Evolutionary conservation across 2,113 vertebrate species (phyloP).

Genomic region (Cygnus buccinator): DNA sequence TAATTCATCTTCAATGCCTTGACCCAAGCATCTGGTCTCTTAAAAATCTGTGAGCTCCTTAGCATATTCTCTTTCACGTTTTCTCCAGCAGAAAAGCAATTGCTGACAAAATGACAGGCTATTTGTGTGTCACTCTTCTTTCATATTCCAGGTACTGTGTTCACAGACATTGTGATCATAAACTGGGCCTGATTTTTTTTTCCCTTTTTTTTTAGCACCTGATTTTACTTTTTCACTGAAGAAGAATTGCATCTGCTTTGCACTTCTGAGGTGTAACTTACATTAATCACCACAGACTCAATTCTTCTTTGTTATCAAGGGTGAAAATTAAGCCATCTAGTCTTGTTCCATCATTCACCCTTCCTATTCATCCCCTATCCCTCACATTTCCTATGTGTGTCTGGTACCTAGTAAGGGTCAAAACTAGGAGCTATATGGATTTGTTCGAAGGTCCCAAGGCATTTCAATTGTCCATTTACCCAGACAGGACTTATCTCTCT

Average conservation of each 20-base stretch:
- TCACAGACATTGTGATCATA: neutral
- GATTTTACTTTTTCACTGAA: neutral
- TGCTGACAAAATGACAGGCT: neutral
- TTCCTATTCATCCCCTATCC: neutral
- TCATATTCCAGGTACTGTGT: neutral
- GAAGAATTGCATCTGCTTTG: neutral
- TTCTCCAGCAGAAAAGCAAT: neutral
- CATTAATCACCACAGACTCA: neutral
- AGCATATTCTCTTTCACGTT: neutral
- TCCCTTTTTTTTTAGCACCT: neutral
- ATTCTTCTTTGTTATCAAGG: neutral
- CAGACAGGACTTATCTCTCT: conserved; percentile 23
- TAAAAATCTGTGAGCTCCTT: neutral
- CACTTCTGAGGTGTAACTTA: neutral
- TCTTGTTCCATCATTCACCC: neutral
- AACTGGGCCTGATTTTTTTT: neutral
- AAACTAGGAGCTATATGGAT: neutral
- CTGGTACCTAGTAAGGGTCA: conserved; percentile 1
- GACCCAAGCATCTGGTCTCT: neutral
- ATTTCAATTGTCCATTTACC: neutral
- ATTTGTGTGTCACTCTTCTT: neutral
- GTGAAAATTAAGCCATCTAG: neutral
- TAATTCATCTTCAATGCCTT: neutral
- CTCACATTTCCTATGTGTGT: neutral
- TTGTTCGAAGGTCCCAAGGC: neutral